Percentiles rank a stretch among this genome's conserved stretches.
These are phyloP conservation scores for Schmidtea mediterranea DNA, from an alignment of 1,140 invertebrate genomes.

Conservation along the genomic window DNA sequence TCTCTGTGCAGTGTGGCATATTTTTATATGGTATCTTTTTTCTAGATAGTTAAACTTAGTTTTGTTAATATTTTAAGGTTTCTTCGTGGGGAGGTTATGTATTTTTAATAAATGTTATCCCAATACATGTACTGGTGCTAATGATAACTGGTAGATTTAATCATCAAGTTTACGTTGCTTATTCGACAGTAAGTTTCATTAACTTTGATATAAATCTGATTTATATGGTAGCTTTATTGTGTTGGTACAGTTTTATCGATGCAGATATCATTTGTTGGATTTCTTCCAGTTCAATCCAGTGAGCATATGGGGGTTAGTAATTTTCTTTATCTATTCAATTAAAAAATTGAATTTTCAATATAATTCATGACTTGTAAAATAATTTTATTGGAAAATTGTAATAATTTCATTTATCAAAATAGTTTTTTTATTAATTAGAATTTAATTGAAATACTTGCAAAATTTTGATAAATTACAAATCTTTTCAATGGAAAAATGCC, in stretches of 20 bases:
- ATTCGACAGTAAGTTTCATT: constrained; percentile 36
- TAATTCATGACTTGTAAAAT: too few species aligned
- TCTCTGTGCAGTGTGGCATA: constrained; percentile 65
- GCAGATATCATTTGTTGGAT: constrained; percentile 93
- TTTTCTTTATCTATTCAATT: constrained; percentile 52
- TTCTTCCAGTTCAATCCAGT: constrained; percentile 81
- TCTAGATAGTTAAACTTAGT: neutral
- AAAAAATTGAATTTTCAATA: too few species aligned
- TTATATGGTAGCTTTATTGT: constrained; percentile 32
- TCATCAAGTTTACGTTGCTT: constrained; percentile 70
- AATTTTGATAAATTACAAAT: too few species aligned
- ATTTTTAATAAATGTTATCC: constrained; percentile 87
- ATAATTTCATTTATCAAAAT: too few species aligned
- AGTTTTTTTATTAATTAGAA: too few species aligned
- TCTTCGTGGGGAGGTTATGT: constrained; percentile 96
- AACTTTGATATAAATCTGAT: constrained; percentile 39
- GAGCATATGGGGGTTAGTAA: constrained; percentile 57
- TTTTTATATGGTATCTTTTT: constrained; percentile 62
- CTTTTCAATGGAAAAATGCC: too few species aligned
- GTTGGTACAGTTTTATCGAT: constrained; percentile 79
- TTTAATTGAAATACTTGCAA: too few species aligned
- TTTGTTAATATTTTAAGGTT: neutral
- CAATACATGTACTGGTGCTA: constrained; percentile 67
- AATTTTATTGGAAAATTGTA: too few species aligned
- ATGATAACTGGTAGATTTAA: constrained; percentile 79